Evolutionary conservation across 2,113 vertebrate species (phyloP).

Genomic region (Oreochromis niloticus): DNA sequence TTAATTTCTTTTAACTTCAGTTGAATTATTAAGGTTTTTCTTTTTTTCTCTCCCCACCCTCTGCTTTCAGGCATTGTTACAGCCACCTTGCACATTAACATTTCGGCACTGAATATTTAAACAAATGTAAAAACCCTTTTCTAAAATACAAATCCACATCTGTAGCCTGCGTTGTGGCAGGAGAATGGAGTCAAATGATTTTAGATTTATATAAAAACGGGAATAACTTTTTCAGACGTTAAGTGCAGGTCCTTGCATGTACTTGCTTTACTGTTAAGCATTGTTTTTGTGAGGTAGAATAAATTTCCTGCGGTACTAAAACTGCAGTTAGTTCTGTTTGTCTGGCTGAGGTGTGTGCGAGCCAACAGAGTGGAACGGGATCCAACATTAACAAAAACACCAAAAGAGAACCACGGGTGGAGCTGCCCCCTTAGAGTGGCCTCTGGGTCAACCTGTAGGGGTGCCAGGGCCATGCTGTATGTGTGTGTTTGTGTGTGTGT

Average conservation of each 20-base stretch:
- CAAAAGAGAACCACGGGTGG: constrained; percentile 7
- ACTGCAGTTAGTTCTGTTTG: background rate
- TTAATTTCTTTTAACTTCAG: background rate
- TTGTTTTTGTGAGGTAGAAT: background rate
- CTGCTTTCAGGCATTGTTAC: background rate
- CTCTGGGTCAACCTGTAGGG: constrained; percentile 37
- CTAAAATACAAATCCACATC: background rate
- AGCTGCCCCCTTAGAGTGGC: background rate
- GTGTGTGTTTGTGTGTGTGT: constrained; percentile 1
- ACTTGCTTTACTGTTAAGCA: background rate
- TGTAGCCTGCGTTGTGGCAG: background rate
- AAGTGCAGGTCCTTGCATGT: background rate
- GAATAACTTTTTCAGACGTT: background rate
- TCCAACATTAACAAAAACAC: constrained; percentile 42
- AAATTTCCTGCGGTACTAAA: constrained; percentile 17
- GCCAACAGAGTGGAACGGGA: background rate
- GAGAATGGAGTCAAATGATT: background rate
- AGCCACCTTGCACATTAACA: background rate
- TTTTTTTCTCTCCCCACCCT: background rate
- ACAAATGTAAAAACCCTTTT: background rate
- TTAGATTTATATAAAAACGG: background rate
- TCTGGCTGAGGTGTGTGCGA: background rate
- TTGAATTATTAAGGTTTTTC: background rate
- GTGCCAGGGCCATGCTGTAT: background rate
- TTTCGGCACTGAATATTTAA: background rate